phyloP scores from a whole-genome alignment of 2,113 vertebrate genomes.

The Columba livia region DNA sequence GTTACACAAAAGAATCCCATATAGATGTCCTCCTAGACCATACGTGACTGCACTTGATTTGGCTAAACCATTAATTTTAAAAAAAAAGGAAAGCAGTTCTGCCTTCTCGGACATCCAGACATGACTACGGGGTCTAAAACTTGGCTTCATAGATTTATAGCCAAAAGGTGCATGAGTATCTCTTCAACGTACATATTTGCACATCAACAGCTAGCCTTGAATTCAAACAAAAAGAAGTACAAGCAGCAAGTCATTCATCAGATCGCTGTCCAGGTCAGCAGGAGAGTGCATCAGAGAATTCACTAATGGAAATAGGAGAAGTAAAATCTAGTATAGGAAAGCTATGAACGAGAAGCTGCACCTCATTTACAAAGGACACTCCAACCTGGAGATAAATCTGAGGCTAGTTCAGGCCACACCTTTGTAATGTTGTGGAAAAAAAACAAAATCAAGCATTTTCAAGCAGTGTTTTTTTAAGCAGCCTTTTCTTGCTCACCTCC shows the following conservation, averaged over 20 bases:
- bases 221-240: neutral
- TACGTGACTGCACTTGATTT: neutral
- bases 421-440: neutral
- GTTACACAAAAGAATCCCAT: neutral
- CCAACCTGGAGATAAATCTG: neutral
- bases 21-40: neutral
- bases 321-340: neutral
- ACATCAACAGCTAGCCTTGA: neutral
- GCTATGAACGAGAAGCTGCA: neutral
- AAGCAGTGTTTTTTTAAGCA: neutral
- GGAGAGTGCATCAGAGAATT: neutral
- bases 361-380: neutral
- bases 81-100: neutral
- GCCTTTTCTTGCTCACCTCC: neutral
- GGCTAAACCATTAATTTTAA: neutral
- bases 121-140: neutral
- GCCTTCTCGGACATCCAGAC: neutral
- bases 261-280: neutral
- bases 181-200: neutral
- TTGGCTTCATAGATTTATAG: neutral
- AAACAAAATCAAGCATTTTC: neutral
- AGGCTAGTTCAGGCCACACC: neutral
- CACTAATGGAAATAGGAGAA: neutral
- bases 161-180: fast-evolving
- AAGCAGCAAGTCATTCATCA: neutral